phyloP scores from a whole-genome alignment of 35 echinoderm and acorn worm species.

The Eucidaris tribuloides region DNA sequence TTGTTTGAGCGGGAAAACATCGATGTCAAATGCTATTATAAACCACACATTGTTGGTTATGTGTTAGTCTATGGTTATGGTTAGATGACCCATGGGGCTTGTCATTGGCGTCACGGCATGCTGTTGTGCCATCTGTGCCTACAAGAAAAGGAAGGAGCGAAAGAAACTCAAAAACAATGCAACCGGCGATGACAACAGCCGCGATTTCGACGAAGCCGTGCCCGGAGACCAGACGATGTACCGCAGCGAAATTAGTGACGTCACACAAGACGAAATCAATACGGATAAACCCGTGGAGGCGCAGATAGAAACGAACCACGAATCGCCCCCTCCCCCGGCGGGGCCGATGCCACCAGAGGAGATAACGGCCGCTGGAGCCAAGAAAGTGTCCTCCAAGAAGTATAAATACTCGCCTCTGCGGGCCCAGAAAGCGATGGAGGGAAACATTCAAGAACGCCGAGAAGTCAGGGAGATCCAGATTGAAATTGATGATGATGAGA shows the following conservation, averaged over 20 bases:
- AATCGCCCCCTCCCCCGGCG: not conserved
- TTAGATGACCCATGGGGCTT: not conserved
- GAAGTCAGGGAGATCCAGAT: too few relatives aligned
- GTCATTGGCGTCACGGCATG: slow-evolving; percentile 3
- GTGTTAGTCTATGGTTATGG: too few relatives aligned
- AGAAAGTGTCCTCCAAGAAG: slow-evolving; percentile 4
- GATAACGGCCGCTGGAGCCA: not conserved
- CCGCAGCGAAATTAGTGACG: not conserved
- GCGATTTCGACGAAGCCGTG: not conserved
- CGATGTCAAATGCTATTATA: too few relatives aligned
- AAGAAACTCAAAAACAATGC: not conserved
- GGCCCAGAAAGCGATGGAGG: too few relatives aligned
- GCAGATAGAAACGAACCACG: not conserved
- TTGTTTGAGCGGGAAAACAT: too few relatives aligned
- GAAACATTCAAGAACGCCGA: too few relatives aligned
- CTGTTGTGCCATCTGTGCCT: not conserved
- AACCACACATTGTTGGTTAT: too few relatives aligned
- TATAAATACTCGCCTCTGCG: slow-evolving; percentile 14
- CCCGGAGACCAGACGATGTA: not conserved
- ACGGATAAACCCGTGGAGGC: not conserved
- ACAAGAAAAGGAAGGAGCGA: slow-evolving; percentile 2
- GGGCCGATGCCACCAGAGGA: not conserved
- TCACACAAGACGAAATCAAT: not conserved
- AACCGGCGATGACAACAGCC: not conserved
- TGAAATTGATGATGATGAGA: too few relatives aligned